phyloP scores from a whole-genome alignment of 2,113 vertebrate species.

The Isurus oxyrinchus region DNA sequence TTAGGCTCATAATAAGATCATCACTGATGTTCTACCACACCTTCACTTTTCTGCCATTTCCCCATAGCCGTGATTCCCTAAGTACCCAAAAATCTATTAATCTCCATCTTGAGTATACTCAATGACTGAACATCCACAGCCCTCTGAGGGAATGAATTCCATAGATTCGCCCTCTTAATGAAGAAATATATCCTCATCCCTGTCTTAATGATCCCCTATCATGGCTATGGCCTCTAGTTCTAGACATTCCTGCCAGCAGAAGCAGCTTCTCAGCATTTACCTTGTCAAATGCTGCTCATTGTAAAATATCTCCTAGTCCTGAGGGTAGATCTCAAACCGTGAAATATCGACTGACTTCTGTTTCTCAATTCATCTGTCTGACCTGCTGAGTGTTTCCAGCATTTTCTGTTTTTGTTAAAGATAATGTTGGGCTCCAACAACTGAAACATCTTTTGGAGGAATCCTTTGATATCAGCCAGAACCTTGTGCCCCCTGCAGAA shows the following conservation, averaged over 20 bases:
- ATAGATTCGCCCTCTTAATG: no score
- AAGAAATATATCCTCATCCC: no score
- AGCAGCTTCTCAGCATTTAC: background rate
- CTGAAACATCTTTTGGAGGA: no score
- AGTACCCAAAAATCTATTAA: background rate
- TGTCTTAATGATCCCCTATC: no score
- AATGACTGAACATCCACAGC: no score
- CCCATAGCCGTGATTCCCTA: background rate
- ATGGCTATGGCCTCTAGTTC: background rate
- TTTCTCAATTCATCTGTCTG: background rate
- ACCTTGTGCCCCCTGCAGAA: no score
- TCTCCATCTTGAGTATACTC: no score
- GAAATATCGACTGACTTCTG: background rate
- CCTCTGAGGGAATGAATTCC: no score
- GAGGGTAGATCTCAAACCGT: background rate
- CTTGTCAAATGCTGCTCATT: background rate
- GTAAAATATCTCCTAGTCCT: background rate
- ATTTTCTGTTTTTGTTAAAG: background rate
- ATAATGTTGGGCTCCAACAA: no score
- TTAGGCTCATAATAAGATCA: background rate
- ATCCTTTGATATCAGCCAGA: no score
- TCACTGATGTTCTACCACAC: background rate
- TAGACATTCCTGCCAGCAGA: background rate
- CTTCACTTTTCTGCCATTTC: background rate
- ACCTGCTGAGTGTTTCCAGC: background rate